Percentiles rank a stretch among this genome's conserved stretches.
Conservation (phyloP, 2,113 vertebrate species). For the Monopterus albus region DNA sequence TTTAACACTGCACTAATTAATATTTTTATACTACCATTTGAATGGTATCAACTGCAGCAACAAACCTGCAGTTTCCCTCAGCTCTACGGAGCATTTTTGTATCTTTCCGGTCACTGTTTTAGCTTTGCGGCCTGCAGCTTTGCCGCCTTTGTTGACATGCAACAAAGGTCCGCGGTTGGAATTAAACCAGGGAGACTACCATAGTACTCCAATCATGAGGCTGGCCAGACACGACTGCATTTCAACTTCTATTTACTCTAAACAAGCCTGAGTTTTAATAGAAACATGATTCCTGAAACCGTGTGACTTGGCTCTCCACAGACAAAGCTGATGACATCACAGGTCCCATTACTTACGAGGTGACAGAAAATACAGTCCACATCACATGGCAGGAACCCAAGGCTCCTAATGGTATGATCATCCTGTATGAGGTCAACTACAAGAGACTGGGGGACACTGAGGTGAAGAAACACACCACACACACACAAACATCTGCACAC, state of each 20-base stretch:
- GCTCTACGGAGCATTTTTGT: too few species aligned
- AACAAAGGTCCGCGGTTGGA: too few species aligned
- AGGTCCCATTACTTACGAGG: slow-evolving; percentile 82
- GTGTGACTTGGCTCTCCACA: slow-evolving; percentile 57
- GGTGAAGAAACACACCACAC: slow-evolving; percentile 79
- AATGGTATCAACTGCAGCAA: too few species aligned
- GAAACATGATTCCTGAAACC: not conserved
- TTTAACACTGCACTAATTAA: too few species aligned
- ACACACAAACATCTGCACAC: slow-evolving; percentile 2
- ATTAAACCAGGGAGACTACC: too few species aligned
- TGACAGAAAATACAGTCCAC: slow-evolving; percentile 87
- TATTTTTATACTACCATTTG: too few species aligned
- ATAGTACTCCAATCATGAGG: not conserved
- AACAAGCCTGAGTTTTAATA: not conserved
- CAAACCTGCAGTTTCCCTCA: too few species aligned
- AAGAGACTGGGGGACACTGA: slow-evolving; percentile 89
- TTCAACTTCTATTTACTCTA: slow-evolving; percentile 8
- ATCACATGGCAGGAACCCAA: slow-evolving; percentile 90
- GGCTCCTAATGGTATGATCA: slow-evolving; percentile 92
- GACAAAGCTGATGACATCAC: slow-evolving; percentile 92
- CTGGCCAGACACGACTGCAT: not conserved
- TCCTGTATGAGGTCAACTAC: slow-evolving; percentile 95
- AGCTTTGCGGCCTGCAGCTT: too few species aligned
- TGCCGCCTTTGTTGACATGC: too few species aligned
- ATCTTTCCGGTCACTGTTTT: too few species aligned